Evolutionary conservation across 2,797 vertebrate genomes (phyloP), one percentile per base, ranked within the genome.

Genomic region (Mormyrops attenuatus): DNA sequence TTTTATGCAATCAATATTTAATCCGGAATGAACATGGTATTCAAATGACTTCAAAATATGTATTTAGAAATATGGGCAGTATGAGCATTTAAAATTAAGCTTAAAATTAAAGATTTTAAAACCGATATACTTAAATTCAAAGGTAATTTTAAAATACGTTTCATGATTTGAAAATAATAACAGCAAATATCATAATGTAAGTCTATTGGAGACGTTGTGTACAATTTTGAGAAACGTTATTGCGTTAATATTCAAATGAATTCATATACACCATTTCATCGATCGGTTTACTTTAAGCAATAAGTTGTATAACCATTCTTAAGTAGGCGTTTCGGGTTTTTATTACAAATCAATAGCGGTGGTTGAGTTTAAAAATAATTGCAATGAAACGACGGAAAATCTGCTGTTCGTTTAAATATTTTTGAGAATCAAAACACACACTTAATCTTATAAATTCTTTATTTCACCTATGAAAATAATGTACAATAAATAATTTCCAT

Each of bases 401-500:
- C 60, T 41, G 57, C 30, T 41, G 55, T 11, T 20, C 53, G 44
- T 38, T 55, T 87, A 87, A 41, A 77, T 84, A 22, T 49, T 85
- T 57, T n/a, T 55, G 30, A 89, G 1, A 91, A 90, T 92, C 57
- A 20, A 91, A 90, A 90, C 50, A 94, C 93, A 93, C 93, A 93
- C 90, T 92, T 93, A 92, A 66, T 88, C 38, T 91, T 94, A 95
- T 96, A 97, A 97, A 97, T 95, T 94, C 96, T 95, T 97, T 96
- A 95, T 95, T 97, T 96, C 96, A 96, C 95, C 97, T 98, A 98
- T 98, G 98, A 99, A 99, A 99, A 99, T 99, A 99, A 98, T 97
- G 94, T 98, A 97, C 97, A 98, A 98, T 99, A 99, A 99, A 99
- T 99, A 99, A 96, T 98, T 97, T 98, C 95, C 97, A 96, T 97